Evolutionary conservation across 2,888 invertebrate genomes (phyloP), one percentile per base, ranked within the genome.

Genomic region (Chalcis sispes): DNA sequence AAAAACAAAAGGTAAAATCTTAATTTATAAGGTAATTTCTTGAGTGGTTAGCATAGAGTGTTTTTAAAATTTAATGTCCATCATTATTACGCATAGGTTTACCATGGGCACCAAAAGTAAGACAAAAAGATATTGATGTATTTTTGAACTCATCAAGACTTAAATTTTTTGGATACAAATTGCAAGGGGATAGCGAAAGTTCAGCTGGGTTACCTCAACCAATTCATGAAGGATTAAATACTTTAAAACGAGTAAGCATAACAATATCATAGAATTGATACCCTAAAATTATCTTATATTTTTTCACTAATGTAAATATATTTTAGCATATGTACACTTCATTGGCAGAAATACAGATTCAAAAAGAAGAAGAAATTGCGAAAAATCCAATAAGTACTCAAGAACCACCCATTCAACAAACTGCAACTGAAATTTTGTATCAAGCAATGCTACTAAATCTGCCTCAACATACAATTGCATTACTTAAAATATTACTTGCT

Each of bases 381-480:
- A 92, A 95, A 82, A 96, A 96, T 90, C 98, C 98, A 1, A 91
- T 98, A 56, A 97, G 98, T 13, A 94, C 93, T 83, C 92, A 92
- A 65, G 97, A 97, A 88, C 92, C 91, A 50, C 94, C 95, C 66
- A 92, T 96, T 29, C 92, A 93, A 78, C 91, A 94, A 85, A 96
- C 95, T 23, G 94, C 97, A 77, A 93, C 95, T 1, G 99, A 99
- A 91, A 91, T 94, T 75, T 90, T 99, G 65, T 99, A 98, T 88
- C 94, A 94, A 89, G 96, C 96, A n/a, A 96, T 99, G 92, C 89
- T 98, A 80, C 98, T 98, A 0, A 97, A 96, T 90, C 91, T 99
- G 83, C 98, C 98, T 10, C 98, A 99, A 86, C 98, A 98, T 86
- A 97, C 98, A 95, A 99, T 99, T 85, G 97, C 98, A 25, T 89